phyloP scores from a whole-genome alignment of 92 coral and sea anemone species.

The Epizoanthus fatuus region DNA sequence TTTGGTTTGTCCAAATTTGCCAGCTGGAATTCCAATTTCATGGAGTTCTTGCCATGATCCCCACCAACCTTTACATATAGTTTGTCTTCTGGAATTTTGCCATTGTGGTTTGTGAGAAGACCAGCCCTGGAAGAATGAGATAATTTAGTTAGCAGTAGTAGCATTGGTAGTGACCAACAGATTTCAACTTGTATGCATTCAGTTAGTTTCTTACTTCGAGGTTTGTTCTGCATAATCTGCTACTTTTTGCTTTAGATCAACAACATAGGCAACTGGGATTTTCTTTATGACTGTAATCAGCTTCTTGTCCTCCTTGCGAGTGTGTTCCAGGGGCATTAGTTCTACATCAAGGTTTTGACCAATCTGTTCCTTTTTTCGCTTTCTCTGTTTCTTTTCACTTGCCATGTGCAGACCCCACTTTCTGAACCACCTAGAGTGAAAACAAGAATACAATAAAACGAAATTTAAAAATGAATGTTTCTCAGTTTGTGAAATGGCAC shows the following conservation, averaged over 20 bases:
- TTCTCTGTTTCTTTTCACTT: not conserved
- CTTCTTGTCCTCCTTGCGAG: not conserved
- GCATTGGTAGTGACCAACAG: too few species aligned
- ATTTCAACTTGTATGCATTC: too few species aligned
- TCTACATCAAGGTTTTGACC: not conserved
- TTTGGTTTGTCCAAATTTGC: slow-evolving; percentile 23
- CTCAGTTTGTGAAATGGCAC: too few species aligned
- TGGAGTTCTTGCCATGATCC: not conserved
- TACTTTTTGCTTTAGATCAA: not conserved
- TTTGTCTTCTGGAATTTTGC: slow-evolving; percentile 14
- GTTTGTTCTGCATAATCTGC: not conserved
- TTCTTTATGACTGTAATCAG: not conserved
- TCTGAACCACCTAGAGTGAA: not conserved
- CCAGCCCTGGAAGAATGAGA: not conserved
- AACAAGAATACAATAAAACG: not conserved
- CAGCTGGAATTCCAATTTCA: slow-evolving; percentile 15
- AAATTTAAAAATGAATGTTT: too few species aligned
- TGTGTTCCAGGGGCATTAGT: not conserved
- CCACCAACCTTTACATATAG: slow-evolving; percentile 25
- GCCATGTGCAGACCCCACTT: not conserved
- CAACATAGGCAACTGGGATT: not conserved
- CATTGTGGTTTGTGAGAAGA: slow-evolving; percentile 17
- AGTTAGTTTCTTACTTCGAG: not conserved
- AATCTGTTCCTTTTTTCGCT: not conserved
- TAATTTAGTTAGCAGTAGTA: too few species aligned